A percentile compares a stretch with the other conserved stretches of the same genome.
phyloP scores from a whole-genome alignment of 2,888 invertebrate species.

The Sesia bembeciformis region DNA sequence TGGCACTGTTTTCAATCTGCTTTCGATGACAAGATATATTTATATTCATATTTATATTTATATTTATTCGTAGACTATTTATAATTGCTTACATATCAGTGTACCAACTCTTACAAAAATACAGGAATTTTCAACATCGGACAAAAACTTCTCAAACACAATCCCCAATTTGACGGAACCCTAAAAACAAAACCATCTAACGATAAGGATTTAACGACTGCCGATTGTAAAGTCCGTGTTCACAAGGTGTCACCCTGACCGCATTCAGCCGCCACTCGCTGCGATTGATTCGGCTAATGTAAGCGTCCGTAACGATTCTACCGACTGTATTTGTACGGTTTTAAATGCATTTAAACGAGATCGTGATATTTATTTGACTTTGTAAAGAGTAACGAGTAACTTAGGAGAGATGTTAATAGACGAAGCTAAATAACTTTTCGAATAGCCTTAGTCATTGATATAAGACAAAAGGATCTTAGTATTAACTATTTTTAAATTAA shows the following conservation, averaged over 20 bases:
- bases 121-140: too few relatives aligned
- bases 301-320: slow-evolving; percentile 10
- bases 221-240: slow-evolving; percentile 8
- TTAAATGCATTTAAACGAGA: background rate
- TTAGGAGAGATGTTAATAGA: too few relatives aligned
- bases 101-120: too few relatives aligned
- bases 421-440: too few relatives aligned
- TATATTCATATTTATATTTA: too few relatives aligned
- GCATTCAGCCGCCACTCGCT: slow-evolving; percentile 28
- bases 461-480: too few relatives aligned
- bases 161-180: background rate
- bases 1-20: too few relatives aligned
- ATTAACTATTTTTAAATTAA: too few relatives aligned
- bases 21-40: too few relatives aligned
- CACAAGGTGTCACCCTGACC: slow-evolving; percentile 16
- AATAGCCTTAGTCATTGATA: too few relatives aligned
- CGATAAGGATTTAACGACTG: background rate
- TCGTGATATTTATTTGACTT: background rate
- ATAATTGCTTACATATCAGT: too few relatives aligned
- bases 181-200: background rate
- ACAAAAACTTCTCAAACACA: background rate
- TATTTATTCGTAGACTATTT: too few relatives aligned
- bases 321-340: background rate
- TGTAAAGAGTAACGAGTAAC: background rate
- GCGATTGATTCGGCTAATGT: slow-evolving; percentile 43